Percentiles rank a stretch among this genome's conserved stretches.
Evolutionary conservation across 1,140 invertebrate genomes (phyloP).

Genomic region (Drosophila nebulosa): DNA sequence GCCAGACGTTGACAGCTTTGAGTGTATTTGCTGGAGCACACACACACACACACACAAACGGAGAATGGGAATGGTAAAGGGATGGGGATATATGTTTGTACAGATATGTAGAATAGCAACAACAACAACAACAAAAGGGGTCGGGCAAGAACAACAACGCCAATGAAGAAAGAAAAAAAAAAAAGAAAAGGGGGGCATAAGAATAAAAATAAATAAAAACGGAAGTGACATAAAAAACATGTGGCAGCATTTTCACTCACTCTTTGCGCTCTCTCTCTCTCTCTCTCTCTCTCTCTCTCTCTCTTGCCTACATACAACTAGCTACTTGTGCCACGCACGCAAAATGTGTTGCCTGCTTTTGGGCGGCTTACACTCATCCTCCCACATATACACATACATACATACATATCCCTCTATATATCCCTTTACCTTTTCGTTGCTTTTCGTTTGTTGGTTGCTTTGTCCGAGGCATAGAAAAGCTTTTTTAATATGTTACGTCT

Average conservation of each 20-base stretch:
- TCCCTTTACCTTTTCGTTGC: slow-evolving; percentile 23
- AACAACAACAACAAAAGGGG: background rate
- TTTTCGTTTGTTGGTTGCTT: background rate
- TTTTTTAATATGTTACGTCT: slow-evolving; percentile 28
- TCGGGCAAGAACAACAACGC: background rate
- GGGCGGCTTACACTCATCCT: slow-evolving; percentile 12
- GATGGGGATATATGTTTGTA: background rate
- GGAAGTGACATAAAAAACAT: slow-evolving; percentile 76
- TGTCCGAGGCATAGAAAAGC: slow-evolving; percentile 32
- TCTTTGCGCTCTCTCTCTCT: background rate
- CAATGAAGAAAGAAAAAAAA: background rate
- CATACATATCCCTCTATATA: background rate
- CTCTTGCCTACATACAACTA: background rate
- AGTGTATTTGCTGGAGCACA: slow-evolving; percentile 4
- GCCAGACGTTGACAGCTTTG: slow-evolving; percentile 41
- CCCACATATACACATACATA: no score
- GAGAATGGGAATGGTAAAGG: no score
- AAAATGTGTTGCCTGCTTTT: slow-evolving; percentile 66
- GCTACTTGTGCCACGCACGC: slow-evolving; percentile 63
- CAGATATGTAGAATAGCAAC: background rate
- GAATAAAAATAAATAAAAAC: slow-evolving; percentile 70
- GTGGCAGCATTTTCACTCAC: slow-evolving; percentile 63
- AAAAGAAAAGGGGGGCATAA: no score
- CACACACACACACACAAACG: background rate
- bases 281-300: background rate